A percentile compares a stretch with the other conserved stretches of the same genome.
Evolutionary conservation across 2,797 vertebrate species (phyloP).

Genomic region (Choloepus didactylus): DNA sequence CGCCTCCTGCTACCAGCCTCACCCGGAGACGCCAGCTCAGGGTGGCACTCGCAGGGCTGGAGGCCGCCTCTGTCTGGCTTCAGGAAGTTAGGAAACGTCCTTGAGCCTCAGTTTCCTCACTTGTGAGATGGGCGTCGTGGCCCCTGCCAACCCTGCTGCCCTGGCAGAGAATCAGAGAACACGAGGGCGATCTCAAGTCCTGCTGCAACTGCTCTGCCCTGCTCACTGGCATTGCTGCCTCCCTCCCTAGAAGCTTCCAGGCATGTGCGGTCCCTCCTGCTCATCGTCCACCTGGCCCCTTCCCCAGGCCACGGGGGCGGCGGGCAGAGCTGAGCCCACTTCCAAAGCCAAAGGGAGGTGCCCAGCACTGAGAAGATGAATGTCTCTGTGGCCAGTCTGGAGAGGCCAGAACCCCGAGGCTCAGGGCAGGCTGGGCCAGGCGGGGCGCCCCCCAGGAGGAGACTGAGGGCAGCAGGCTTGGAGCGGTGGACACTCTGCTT

Average conservation of each 20-base stretch:
- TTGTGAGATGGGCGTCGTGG: rapidly evolving
- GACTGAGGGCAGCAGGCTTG: neutral
- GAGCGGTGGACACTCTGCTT: neutral
- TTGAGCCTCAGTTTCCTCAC: neutral
- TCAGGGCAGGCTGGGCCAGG: neutral
- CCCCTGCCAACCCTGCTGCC: rapidly evolving
- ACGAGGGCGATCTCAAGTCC: no score
- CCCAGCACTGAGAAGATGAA: neutral
- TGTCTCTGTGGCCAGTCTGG: neutral
- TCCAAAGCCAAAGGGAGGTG: neutral
- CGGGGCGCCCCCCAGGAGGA: neutral
- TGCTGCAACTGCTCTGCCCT: neutral
- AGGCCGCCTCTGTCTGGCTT: neutral
- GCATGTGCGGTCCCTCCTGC: neutral
- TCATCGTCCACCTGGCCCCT: neutral
- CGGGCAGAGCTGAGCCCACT: neutral
- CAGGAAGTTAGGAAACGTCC: neutral
- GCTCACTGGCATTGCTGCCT: neutral
- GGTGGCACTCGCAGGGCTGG: no score
- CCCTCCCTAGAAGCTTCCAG: neutral
- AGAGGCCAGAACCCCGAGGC: neutral
- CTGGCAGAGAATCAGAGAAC: no score
- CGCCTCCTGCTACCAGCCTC: no score
- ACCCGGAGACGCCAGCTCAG: no score
- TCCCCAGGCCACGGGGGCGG: no score